Evolutionary conservation across 2,888 invertebrate species (phyloP), one percentile per base, ranked within the genome.

Genomic region (Cosmia pyralina): DNA sequence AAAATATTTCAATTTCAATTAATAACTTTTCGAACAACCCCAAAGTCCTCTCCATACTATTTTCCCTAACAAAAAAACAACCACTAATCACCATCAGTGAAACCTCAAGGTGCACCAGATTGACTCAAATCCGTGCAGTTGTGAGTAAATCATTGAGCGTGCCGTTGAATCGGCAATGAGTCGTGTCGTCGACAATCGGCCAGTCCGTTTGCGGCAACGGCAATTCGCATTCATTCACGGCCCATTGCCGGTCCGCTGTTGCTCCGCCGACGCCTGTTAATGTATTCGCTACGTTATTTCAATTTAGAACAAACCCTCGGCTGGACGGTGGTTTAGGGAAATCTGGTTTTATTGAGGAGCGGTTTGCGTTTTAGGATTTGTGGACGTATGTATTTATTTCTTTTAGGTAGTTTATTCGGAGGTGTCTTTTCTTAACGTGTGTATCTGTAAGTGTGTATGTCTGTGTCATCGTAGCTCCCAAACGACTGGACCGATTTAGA

Each of bases 121-220:
- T 85, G 82, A 73, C 82, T 84, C 74, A 88, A 87, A 91, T 89
- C 90, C 81, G 75, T 80, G 68, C 88, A 85, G 89, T 83, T 84
- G 87, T 87, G 86, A 88, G 88, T 90, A 89, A 94, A 93, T 93
- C 92, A 91, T 90, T 88, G 90, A 90, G 90, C 85, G 88, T 85
- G 87, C 88, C 88, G 90, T 90, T 92, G 93, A 87, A 86, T 86
- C 82, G 87, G 87, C 86, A 95, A 95, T 95, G 93, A 92, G 93
- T 92, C 94, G 94, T 94, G 94, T 91, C 92, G 90, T 91, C 93
- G 92, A 90, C 90, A 95, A 95, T 94, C 94, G 93, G 90, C 91
- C 88, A 89, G 89, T 92, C 91, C 92, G 93, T 94, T 94, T 94
- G 95, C 93, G 86, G 86, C 93, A 92, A 92, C 92, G 92, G 91